phyloP scores from a whole-genome alignment of 2,797 vertebrate genomes.

The Tiaroga cobitis region DNA sequence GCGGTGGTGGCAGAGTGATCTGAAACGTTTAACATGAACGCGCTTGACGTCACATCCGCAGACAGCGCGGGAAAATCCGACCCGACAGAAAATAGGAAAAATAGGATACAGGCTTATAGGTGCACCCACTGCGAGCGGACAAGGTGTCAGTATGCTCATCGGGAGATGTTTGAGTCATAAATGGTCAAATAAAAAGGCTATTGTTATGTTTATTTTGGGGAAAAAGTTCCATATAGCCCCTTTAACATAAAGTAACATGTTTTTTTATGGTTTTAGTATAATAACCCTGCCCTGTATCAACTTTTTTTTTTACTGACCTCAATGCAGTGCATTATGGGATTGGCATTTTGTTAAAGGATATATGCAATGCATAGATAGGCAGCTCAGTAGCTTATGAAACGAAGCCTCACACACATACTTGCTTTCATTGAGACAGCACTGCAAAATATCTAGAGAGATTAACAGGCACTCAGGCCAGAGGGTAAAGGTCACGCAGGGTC shows the following conservation, averaged over 20 bases:
- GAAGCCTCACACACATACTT: background rate
- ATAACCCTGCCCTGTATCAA: background rate
- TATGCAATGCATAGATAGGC: background rate
- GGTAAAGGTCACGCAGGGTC: constrained; percentile 9
- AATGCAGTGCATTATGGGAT: background rate
- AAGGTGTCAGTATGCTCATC: too few species aligned
- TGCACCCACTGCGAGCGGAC: too few species aligned
- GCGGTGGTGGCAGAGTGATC: too few species aligned
- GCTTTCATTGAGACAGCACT: background rate
- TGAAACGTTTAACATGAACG: too few species aligned
- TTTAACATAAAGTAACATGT: background rate
- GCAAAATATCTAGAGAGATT: constrained; percentile 18
- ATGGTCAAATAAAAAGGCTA: too few species aligned
- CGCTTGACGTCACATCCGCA: too few species aligned
- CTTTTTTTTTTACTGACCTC: background rate
- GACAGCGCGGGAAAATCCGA: too few species aligned
- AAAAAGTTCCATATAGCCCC: too few species aligned
- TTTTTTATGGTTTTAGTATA: background rate
- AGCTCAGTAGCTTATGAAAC: background rate
- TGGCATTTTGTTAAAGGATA: background rate
- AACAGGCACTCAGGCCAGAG: background rate
- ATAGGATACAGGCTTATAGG: too few species aligned
- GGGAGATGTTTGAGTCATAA: too few species aligned
- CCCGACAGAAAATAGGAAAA: too few species aligned
- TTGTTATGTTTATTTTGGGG: too few species aligned